Evolutionary conservation across 1,140 invertebrate species (phyloP), one percentile per base, ranked within the genome.

Genomic region (Sesamia nonagrioides): DNA sequence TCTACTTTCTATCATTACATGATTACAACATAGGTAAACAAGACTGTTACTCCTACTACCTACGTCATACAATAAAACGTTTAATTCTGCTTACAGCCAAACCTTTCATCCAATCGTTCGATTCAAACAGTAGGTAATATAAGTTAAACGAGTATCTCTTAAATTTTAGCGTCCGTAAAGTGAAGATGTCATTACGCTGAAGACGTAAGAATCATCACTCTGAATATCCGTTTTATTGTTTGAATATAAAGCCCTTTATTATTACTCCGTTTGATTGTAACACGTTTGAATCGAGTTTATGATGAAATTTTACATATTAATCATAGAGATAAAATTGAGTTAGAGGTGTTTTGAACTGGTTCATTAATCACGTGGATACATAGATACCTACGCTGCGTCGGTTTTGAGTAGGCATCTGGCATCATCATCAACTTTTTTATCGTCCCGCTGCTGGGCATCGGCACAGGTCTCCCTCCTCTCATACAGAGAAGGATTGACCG

Each of bases 191-290:
- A 88, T 93, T 89, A 90, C 84, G 79, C 68, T 79, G 79, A 85
- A 88, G 87, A 92, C 87, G 86, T 94, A 90, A 91, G 89, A 48
- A 69, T 84, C 89, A 84, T 92, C 90, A 83, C 27, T 83, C 83
- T 86, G 86, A 89, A 89, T 90, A 91, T 90, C 89, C 86, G 81
- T 92, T 94, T 94, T 92, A 94, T 91, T 91, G 91, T 92, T 91
- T 79, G 89, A 88, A 88, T 91, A 91, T 94, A 92, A 94, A 92
- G 40, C 83, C 81, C 85, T 92, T 94, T 91, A 92, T 85, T 82
- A 79, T 79, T 79, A 79, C 92, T 83, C 85, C 63, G 77, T 91
- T 89, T 87, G 86, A 91, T 92, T 88, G 86, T 92, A 89, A 90
- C 91, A 89, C 86, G 83, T 89, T 91, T 86, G 86, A 84, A 87